Evolutionary conservation across 2,113 vertebrate species (phyloP), one percentile per base, ranked within the genome.

Genomic region (Nothocercus julius): DNA sequence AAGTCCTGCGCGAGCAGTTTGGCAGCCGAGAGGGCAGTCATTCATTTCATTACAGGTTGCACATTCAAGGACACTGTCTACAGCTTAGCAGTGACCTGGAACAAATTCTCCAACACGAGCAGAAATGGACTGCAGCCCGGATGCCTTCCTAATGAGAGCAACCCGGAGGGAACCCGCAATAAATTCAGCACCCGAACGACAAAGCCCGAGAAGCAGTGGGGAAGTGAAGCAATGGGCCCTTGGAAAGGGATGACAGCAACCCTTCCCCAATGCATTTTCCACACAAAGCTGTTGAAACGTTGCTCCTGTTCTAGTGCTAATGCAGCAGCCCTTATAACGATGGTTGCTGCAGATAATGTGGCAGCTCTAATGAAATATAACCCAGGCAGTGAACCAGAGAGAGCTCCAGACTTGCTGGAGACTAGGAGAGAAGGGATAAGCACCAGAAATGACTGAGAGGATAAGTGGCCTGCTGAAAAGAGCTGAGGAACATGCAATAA

Each of bases 331-430:
- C 88, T 91, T 89, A 86, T 76, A 90, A 89, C 81, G 58, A 84
- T 96, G 74, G 44, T 72, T 92, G 44, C 59, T 87, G 62, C 49
- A 91, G 89, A 85, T 94, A 95, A 88, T 87, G 87, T 92, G 73
- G 47, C n/a, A 63, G n/a, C 56, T 0, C 0, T 80, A 87, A 90
- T 93, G 91, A 93, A 91, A 89, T 87, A 62, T 24, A 92, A 94
- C 68, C 64, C 66, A 67, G 62, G 62, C 66, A 82, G 45, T 79
- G 96, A 96, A 95, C 62, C 80, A 93, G 77, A 76, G 85, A 95
- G 87, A 81, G 73, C 28, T 87, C 66, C 79, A 95, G 89, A 92
- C 91, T 91, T 88, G 34, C 61, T 83, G 94, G 89, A 96, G 91
- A 90, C 82, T 73, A 4, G 74, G 70, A 79, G 53, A 82, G 49